Evolutionary conservation across 2,113 vertebrate genomes (phyloP).

Genomic region (Crotalus horridus): DNA sequence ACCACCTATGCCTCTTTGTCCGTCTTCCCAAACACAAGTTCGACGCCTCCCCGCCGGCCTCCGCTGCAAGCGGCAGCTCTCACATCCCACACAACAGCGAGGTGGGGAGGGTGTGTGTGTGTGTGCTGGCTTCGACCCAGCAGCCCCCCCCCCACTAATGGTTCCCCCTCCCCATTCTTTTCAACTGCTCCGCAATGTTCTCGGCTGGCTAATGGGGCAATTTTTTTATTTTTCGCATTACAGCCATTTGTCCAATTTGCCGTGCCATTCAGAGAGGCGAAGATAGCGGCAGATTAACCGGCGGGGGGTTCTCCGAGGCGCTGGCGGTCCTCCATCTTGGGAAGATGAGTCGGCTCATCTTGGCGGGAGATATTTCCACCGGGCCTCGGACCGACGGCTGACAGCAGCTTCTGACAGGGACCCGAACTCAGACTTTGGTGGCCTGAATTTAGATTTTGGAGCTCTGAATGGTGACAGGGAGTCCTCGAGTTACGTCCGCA

Average conservation of each 20-base stretch:
- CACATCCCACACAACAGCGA: background rate
- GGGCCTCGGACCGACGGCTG: background rate
- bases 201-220: conserved; percentile 64
- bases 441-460: too few relatives aligned
- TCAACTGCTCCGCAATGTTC: background rate
- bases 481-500: too few relatives aligned
- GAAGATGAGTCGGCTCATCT: background rate
- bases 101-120: too few relatives aligned
- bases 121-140: background rate
- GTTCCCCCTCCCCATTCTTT: background rate
- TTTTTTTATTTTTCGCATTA: conserved; percentile 62
- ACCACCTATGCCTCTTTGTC: background rate
- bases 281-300: background rate
- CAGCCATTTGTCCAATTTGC: conserved; percentile 66
- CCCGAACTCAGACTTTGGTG: background rate
- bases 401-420: background rate
- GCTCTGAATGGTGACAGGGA: too few relatives aligned
- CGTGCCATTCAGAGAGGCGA: background rate
- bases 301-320: background rate
- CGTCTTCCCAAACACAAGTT: background rate
- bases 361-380: background rate
- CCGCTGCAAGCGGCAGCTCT: background rate
- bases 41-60: background rate
- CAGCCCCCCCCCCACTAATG: background rate
- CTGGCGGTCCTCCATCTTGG: background rate